A percentile compares a stretch with the other conserved stretches of the same genome.
These are phyloP conservation scores for Hydrozoanthus gracilis DNA, from an alignment of 92 coral and sea anemone species.

Conservation along the genomic window DNA sequence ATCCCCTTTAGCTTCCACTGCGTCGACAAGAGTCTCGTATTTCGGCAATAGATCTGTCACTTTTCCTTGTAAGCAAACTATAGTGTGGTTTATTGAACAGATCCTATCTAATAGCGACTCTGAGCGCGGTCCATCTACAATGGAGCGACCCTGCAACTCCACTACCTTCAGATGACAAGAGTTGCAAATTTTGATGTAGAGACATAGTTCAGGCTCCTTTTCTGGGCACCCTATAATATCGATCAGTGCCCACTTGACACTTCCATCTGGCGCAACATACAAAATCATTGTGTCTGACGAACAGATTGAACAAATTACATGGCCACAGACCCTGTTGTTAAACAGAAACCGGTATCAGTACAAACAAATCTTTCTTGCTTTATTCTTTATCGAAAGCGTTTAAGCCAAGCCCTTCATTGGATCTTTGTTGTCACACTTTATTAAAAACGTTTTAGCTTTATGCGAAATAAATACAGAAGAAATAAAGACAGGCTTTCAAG, in stretches of 20 bases:
- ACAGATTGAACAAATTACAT: slow-evolving; percentile 80
- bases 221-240: slow-evolving; percentile 90
- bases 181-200: slow-evolving; percentile 83
- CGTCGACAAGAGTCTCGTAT: slow-evolving; percentile 90
- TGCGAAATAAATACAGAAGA: no score
- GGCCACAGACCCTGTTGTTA: slow-evolving; percentile 84
- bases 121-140: slow-evolving; percentile 70
- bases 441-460: no score
- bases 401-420: no score
- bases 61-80: slow-evolving; percentile 67
- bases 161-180: slow-evolving; percentile 83
- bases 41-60: slow-evolving; percentile 72
- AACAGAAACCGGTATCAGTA: not conserved
- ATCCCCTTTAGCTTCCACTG: slow-evolving; percentile 86
- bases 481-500: no score
- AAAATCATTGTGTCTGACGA: slow-evolving; percentile 87
- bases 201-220: slow-evolving; percentile 82
- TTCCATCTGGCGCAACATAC: slow-evolving; percentile 61
- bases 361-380: no score
- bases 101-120: slow-evolving; percentile 74
- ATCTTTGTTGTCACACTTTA: no score
- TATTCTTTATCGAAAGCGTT: no score
- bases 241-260: slow-evolving; percentile 83
- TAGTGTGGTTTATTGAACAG: slow-evolving; percentile 64
- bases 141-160: slow-evolving; percentile 71